Percentiles rank a stretch among this genome's conserved stretches.
These are phyloP conservation scores for Tychaedon coryphoeus DNA, from an alignment of 2,113 vertebrate genomes.

Conservation along the genomic window DNA sequence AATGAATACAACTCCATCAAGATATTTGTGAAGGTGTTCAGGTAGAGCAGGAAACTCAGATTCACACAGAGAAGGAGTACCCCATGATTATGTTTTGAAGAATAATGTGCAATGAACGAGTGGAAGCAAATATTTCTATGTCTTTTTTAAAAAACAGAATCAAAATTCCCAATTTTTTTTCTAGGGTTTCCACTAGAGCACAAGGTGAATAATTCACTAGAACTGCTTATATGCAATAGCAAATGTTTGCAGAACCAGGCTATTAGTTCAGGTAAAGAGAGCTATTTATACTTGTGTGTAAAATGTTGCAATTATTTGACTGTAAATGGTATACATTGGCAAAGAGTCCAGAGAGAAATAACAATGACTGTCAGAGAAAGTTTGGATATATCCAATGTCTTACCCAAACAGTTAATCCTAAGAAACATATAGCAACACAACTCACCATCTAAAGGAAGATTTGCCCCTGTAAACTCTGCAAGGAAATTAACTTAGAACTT, in stretches of 20 bases:
- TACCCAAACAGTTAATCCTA: not conserved
- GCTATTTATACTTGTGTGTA: not conserved
- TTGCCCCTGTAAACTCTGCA: not conserved
- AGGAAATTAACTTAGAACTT: not conserved
- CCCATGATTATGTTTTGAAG: not conserved
- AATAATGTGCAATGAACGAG: not conserved
- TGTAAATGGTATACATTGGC: not conserved
- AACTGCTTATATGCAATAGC: not conserved
- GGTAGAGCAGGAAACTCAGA: not conserved
- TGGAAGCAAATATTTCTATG: not conserved
- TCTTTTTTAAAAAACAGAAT: not conserved
- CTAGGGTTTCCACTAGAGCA: not conserved
- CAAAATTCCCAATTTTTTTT: not conserved
- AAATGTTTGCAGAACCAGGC: not conserved
- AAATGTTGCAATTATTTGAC: not conserved
- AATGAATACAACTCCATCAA: not conserved
- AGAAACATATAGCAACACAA: not conserved
- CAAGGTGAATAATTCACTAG: not conserved
- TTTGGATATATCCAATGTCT: not conserved
- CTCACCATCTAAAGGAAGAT: not conserved
- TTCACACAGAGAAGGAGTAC: not conserved
- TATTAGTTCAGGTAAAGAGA: not conserved
- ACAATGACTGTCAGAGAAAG: not conserved
- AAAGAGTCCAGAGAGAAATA: not conserved
- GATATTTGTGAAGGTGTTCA: not conserved